A percentile compares a stretch with the other conserved stretches of the same genome.
phyloP scores from a whole-genome alignment of 1,140 invertebrate genomes.

The Hestina assimilis region DNA sequence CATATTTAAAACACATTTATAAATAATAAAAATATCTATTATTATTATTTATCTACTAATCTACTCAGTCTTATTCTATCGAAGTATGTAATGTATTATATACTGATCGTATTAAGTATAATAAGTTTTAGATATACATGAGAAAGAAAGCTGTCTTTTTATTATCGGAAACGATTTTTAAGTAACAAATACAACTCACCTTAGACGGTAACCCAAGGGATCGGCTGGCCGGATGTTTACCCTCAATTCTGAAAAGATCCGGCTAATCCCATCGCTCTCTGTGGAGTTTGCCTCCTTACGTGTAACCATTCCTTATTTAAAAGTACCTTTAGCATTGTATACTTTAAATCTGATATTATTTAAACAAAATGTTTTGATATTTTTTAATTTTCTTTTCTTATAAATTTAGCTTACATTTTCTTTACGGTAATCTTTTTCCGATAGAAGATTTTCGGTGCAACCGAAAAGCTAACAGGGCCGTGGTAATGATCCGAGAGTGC shows the following conservation, averaged over 20 bases:
- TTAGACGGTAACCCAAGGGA: slow-evolving; percentile 41
- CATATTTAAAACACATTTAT: too few relatives aligned
- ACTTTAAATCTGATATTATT: background rate
- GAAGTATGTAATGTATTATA: too few relatives aligned
- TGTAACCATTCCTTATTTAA: slow-evolving; percentile 25
- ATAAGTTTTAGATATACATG: too few relatives aligned
- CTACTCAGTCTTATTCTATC: too few relatives aligned
- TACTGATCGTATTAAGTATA: too few relatives aligned
- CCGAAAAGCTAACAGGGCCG: slow-evolving; percentile 52
- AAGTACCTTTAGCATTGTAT: background rate
- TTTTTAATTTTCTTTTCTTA: background rate
- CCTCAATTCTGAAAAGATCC: slow-evolving; percentile 60
- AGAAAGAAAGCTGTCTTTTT: too few relatives aligned
- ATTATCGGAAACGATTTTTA: slow-evolving; percentile 18
- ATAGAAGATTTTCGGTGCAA: slow-evolving; percentile 51
- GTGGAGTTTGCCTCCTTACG: slow-evolving; percentile 35
- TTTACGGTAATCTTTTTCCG: slow-evolving; percentile 5
- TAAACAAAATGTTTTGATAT: background rate
- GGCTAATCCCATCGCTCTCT: slow-evolving; percentile 50
- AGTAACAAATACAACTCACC: slow-evolving; percentile 47
- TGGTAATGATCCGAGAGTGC: slow-evolving; percentile 75
- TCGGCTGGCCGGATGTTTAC: slow-evolving; percentile 50
- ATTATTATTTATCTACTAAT: background rate
- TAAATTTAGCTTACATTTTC: slow-evolving; percentile 1
- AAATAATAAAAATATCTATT: slow-evolving; percentile 3